Conservation (phyloP, 2,113 vertebrate genomes). For the Mionectes macconnelli region DNA sequence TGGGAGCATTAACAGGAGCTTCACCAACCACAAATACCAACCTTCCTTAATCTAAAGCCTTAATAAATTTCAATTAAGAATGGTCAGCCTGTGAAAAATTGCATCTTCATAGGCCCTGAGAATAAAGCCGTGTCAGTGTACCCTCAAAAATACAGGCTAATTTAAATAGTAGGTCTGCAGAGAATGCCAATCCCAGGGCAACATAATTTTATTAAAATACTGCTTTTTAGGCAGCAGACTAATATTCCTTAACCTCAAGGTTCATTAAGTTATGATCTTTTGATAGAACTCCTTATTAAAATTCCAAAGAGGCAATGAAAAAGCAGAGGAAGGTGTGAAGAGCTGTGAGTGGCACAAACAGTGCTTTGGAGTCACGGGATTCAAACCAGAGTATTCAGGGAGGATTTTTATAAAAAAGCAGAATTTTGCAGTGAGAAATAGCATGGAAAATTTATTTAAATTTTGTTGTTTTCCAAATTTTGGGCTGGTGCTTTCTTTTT, state of each 20-base stretch:
- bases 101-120: not conserved
- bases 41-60: not conserved
- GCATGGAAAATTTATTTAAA: not conserved
- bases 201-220: constrained; percentile 11
- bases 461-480: not conserved
- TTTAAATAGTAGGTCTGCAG: not conserved
- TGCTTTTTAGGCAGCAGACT: not conserved
- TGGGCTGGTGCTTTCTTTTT: not conserved
- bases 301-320: not conserved
- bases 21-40: not conserved
- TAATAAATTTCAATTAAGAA: not conserved
- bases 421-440: not conserved
- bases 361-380: not conserved
- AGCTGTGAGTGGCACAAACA: not conserved
- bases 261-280: not conserved
- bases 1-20: not conserved
- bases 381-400: not conserved
- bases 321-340: not conserved
- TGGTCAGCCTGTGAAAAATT: not conserved
- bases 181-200: not conserved
- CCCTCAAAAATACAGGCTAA: not conserved
- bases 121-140: not conserved
- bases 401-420: not conserved
- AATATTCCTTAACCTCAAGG: not conserved
- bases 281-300: not conserved